A percentile compares a stretch with the other conserved stretches of the same genome.
Evolutionary conservation across 2,888 invertebrate species (phyloP).

Genomic region (Congeria kusceri): DNA sequence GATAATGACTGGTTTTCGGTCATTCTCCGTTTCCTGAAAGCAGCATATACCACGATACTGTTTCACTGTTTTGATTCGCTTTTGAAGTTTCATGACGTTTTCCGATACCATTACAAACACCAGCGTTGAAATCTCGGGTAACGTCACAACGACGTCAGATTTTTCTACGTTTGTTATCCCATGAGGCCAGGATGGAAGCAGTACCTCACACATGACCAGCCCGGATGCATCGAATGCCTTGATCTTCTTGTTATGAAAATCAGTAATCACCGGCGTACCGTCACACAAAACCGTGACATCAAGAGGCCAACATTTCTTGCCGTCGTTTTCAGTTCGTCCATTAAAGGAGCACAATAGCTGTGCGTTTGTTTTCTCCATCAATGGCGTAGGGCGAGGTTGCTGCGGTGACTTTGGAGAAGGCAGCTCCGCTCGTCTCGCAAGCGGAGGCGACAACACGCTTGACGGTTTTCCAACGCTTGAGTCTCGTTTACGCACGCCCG

Average conservation of each 20-base stretch:
- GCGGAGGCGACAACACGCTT: conserved; percentile 42
- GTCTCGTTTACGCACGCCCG: conserved; percentile 25
- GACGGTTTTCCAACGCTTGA: conserved; percentile 3
- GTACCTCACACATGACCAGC: conserved; percentile 67
- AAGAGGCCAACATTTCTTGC: conserved; percentile 73
- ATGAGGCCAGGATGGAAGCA: conserved; percentile 72
- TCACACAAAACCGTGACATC: conserved; percentile 72
- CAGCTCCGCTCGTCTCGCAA: conserved; percentile 50
- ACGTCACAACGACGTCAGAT: conserved; percentile 67
- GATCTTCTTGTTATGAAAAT: conserved; percentile 73
- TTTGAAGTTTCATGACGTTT: conserved; percentile 65
- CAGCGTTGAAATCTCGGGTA: conserved; percentile 71
- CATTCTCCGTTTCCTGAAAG: conserved; percentile 33
- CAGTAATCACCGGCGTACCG: conserved; percentile 71
- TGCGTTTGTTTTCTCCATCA: conserved; percentile 62
- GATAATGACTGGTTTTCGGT: conserved; percentile 63
- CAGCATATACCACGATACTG: conserved; percentile 73
- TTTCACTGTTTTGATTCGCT: conserved; percentile 69
- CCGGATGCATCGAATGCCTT: conserved; percentile 72
- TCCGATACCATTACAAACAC: conserved; percentile 68
- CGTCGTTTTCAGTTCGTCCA: conserved; percentile 70
- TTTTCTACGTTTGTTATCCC: conserved; percentile 68
- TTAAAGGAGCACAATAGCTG: conserved; percentile 68
- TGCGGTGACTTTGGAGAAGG: conserved; percentile 44
- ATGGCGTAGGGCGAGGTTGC: conserved; percentile 38